Evolutionary conservation across 2,888 invertebrate species (phyloP).

Genomic region (Metallyticus violacea): DNA sequence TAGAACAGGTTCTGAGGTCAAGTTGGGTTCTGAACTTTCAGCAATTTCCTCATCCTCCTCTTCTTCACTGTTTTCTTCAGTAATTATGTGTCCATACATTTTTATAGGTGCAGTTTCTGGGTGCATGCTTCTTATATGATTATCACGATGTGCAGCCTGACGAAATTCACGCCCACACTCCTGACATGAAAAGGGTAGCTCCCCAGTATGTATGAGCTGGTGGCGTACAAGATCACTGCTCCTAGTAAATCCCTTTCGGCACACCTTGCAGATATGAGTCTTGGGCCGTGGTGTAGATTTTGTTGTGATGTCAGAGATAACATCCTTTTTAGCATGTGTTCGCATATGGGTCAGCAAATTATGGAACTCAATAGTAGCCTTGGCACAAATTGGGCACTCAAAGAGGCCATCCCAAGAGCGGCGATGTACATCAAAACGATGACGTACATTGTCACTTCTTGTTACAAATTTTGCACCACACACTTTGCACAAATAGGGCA

Average conservation of each 20-base stretch:
- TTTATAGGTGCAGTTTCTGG: constrained; percentile 16
- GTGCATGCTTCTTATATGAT: constrained; percentile 30
- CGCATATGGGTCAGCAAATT: constrained; percentile 15
- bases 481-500: constrained; percentile 14
- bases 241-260: constrained; percentile 32
- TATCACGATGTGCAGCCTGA: constrained; percentile 32
- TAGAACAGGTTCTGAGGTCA: background rate
- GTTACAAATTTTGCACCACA: background rate
- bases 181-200: constrained; percentile 33
- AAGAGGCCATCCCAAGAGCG: constrained; percentile 10
- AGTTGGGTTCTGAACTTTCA: background rate
- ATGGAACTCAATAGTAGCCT: constrained; percentile 7
- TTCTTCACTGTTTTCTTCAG: background rate
- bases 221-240: constrained; percentile 33
- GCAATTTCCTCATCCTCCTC: too few species aligned
- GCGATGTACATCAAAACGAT: constrained; percentile 13
- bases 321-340: constrained; percentile 10
- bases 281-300: constrained; percentile 30
- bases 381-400: constrained; percentile 18
- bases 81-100: background rate
- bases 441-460: constrained; percentile 11
- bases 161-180: constrained; percentile 33
- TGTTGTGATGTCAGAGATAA: background rate
- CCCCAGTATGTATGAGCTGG: constrained; percentile 33
- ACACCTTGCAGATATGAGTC: constrained; percentile 33